Percentiles rank a stretch among this genome's conserved stretches.
Evolutionary conservation across 2,797 vertebrate species (phyloP).

Genomic region (Cetoscarus ocellatus): DNA sequence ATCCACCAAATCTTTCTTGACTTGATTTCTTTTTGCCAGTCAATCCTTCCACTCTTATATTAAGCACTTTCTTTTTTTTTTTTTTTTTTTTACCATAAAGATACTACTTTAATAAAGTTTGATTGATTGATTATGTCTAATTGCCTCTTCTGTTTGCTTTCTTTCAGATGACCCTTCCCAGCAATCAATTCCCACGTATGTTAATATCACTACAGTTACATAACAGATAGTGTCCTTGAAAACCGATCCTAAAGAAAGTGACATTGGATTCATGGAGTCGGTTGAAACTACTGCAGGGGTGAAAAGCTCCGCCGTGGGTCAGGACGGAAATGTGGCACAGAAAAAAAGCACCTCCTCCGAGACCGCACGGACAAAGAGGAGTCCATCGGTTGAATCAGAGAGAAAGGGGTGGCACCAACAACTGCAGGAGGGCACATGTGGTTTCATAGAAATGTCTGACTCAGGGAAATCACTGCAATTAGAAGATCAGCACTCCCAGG

Average conservation of each 20-base stretch:
- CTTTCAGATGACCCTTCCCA: conserved; percentile 80
- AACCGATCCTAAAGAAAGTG: conserved; percentile 78
- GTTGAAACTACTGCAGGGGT: conserved; percentile 90
- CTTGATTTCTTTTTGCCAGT: too few relatives aligned
- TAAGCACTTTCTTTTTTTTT: too few relatives aligned
- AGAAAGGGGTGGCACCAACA: conserved; percentile 84
- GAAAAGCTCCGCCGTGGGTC: conserved; percentile 90
- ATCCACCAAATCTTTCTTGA: too few relatives aligned
- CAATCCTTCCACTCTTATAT: too few relatives aligned
- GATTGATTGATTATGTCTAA: conserved; percentile 44
- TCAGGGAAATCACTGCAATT: conserved; percentile 88
- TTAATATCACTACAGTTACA: conserved; percentile 85
- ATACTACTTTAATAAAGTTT: too few relatives aligned
- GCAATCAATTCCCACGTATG: conserved; percentile 84
- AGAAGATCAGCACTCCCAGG: conserved; percentile 87
- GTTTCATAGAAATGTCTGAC: conserved; percentile 84
- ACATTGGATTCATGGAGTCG: conserved; percentile 91
- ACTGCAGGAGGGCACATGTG: conserved; percentile 79
- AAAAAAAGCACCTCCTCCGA: conserved; percentile 88
- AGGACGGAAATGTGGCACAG: conserved; percentile 86
- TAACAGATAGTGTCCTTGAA: conserved; percentile 85
- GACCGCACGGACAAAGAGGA: conserved; percentile 84
- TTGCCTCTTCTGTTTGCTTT: conserved; percentile 58
- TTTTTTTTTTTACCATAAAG: too few relatives aligned
- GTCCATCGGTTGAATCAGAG: conserved; percentile 86